Evolutionary conservation across 2,797 vertebrate genomes (phyloP), one percentile per base, ranked within the genome.

Genomic region (Capromys pilorides): DNA sequence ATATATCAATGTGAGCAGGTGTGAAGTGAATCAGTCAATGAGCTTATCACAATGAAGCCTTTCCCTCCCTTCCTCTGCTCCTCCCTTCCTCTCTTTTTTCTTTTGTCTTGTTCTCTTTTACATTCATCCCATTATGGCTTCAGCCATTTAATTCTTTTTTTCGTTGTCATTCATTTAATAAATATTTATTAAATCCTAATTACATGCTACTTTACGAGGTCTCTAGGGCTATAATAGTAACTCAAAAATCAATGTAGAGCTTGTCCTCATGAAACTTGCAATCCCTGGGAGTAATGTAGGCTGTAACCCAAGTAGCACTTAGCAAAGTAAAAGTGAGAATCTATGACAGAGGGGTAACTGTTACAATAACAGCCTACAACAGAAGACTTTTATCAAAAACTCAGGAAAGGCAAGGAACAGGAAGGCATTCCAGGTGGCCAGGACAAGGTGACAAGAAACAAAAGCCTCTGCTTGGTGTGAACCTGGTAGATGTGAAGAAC

Each of bases 21-120:
- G 91, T 90, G 59, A 93, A 94, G 88, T 86, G 75, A 93, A 71
- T 86, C 89, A 92, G 54, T 71, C 71, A 84, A 71, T 67, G 83
- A 92, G 18, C 64, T 81, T 33, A 84, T 67, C 28, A 84, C 64
- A 90, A 5, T 21, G 22, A 71, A 41, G 57, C 13, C 12, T 49
- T 41, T 91, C 21, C 6, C 21, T 90, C 39, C 14, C 3, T 82
- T 33, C 6, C 22, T 6, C 71, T 9, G 5, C 22, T 24, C 7
- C 13, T 45, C 24, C 13, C 16, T 36, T 36, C 12, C 6, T 12
- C 41, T 6, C 33, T 49, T 77, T 26, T 19, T 51, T 62, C 16
- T 2, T 10, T 2, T 67, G 26, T 67, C 11, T 19, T 61, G 5
- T 51, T 61, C 21, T 84, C 33, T 87, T 3, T 22, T 64, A 69